phyloP scores from a whole-genome alignment of 2,113 vertebrate species.

The Columbina picui region DNA sequence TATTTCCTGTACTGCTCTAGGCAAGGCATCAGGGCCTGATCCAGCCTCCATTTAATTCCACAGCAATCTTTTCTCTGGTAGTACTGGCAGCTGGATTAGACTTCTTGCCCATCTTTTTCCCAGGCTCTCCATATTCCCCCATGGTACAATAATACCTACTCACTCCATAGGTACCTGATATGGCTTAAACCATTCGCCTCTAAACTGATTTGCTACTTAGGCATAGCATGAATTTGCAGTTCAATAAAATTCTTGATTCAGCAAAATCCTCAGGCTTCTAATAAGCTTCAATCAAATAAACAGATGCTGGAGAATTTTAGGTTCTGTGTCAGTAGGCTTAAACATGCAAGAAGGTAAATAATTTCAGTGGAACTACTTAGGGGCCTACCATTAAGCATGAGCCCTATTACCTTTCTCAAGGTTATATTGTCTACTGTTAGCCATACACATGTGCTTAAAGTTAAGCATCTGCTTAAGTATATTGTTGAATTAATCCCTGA shows the following conservation, averaged over 20 bases:
- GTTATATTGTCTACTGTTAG: neutral
- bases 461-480: neutral
- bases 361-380: neutral
- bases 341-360: neutral
- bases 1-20: conserved; percentile 40
- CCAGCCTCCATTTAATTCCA: neutral
- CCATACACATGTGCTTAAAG: neutral
- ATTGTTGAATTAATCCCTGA: neutral
- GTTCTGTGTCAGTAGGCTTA: neutral
- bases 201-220: neutral
- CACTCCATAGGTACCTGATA: neutral
- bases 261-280: neutral
- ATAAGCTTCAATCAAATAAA: conserved; percentile 6
- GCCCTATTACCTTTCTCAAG: neutral
- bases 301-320: neutral
- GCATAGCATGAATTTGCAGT: neutral
- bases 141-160: neutral
- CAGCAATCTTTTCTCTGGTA: neutral
- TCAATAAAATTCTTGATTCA: neutral
- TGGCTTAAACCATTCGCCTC: neutral
- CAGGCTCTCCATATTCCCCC: neutral
- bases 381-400: neutral
- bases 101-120: neutral
- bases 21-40: conserved; percentile 7
- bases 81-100: neutral